Base-by-base conservation (phyloP, 2,888 invertebrate genomes). In the Cosmopolites sordidus region DNA sequence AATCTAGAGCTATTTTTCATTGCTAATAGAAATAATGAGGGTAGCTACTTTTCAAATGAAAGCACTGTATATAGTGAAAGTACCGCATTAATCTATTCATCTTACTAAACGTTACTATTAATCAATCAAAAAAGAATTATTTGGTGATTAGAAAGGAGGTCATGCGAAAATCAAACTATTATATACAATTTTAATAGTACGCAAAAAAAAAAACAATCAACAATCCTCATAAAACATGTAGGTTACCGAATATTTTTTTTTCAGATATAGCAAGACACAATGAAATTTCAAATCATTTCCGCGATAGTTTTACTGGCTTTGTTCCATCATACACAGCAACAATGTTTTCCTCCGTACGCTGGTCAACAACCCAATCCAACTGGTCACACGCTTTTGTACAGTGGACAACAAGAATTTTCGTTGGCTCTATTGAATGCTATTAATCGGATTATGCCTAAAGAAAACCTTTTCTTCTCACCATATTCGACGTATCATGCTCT, bases 401-500 rank as follows among this genome's bases (percentile, higher is more conserved):
- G 76, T 1, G 83, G 83, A 0, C 79, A 84, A 63, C 79, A 82
- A 63, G 80, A 78, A 48, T 91, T 91, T 66, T 84, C 89, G 0
- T 71, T 90, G 46, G 80, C 83, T 43, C 76, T 89, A 47, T 76
- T 92, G 63, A 81, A 83, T 59, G 79, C 83, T 14, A 82, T 86
- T 59, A 83, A 85, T 60, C 79, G 80, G 14, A 51, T 71, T 16
- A 81, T 83, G 59, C 81, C 84, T 0, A 76, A 80, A 38, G 85
- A 86, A 61, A 92, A 92, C 70, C 75, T 92, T 37, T 91, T 93
- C 78, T 91, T 90, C 73, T 92, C 92, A 4, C 92, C 92, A 0
- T 87, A 89, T 75, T 92, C 91, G 60, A 84, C 92, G 11, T 87
- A 90, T 68, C 87, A 91, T 63, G 85, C 91, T 0, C 68, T 93